phyloP scores from a whole-genome alignment of 1,140 invertebrate genomes.

The Zaprionus africanus region DNA sequence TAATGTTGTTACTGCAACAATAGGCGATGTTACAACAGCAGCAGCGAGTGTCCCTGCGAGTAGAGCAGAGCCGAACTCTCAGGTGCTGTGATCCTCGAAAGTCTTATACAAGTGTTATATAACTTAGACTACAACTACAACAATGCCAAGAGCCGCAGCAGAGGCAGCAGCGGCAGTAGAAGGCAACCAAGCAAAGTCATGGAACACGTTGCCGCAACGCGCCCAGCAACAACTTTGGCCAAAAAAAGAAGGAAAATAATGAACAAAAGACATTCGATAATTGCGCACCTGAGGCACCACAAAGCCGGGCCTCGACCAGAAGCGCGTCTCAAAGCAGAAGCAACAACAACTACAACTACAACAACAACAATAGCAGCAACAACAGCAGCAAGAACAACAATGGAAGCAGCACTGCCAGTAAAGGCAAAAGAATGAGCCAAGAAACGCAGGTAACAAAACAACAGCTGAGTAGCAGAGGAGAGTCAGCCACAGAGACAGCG shows the following conservation, averaged over 20 bases:
- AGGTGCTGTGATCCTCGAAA: conserved; percentile 27
- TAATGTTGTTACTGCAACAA: conserved; percentile 81
- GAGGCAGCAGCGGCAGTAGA: not conserved
- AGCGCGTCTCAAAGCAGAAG: conserved; percentile 31
- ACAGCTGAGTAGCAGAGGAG: conserved; percentile 52
- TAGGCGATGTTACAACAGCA: conserved; percentile 62
- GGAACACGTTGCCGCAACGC: conserved; percentile 29
- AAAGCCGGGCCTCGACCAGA: conserved; percentile 42
- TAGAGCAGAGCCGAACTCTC: conserved; percentile 23
- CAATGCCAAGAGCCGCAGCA: not conserved
- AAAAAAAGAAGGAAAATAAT: conserved; percentile 34
- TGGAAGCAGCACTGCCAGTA: not conserved
- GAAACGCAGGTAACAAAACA: conserved; percentile 69
- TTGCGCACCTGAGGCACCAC: conserved; percentile 70
- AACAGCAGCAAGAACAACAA: conserved; percentile 1
- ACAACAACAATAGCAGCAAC: not conserved
- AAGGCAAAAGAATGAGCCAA: conserved; percentile 30
- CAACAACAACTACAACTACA: not conserved
- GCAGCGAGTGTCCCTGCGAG: conserved; percentile 42
- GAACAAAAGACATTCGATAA: conserved; percentile 65
- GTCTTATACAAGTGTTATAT: conserved; percentile 42
- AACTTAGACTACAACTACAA: not conserved
- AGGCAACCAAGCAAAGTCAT: not conserved
- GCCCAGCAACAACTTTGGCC: conserved; percentile 4
- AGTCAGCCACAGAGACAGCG: conserved; percentile 10